phyloP scores from a whole-genome alignment of 2,888 invertebrate genomes.

The Hypolimnas misippus region DNA sequence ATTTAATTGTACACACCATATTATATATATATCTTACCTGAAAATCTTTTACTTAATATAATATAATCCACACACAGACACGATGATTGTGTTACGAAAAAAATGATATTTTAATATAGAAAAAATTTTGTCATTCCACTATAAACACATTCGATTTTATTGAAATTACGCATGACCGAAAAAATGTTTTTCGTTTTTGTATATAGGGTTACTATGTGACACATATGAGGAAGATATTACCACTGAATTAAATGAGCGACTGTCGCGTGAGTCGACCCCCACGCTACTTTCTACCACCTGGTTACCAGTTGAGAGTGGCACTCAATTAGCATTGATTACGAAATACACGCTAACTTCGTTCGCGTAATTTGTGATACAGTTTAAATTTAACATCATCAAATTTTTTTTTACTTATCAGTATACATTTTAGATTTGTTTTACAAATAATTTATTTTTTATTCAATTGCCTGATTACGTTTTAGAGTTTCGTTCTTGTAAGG shows the following conservation, averaged over 20 bases:
- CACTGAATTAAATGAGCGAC: conserved; percentile 16
- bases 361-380: neutral
- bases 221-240: conserved; percentile 15
- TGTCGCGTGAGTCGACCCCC: conserved; percentile 29
- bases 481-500: too few relatives aligned
- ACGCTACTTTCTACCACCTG: conserved; percentile 28
- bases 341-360: conserved; percentile 21
- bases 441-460: neutral
- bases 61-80: neutral
- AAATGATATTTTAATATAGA: neutral
- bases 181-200: neutral
- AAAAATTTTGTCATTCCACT: neutral
- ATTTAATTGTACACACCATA: neutral
- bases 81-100: too few relatives aligned
- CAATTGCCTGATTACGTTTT: too few relatives aligned
- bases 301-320: conserved; percentile 17
- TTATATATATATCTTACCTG: neutral
- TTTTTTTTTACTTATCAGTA: neutral
- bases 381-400: neutral
- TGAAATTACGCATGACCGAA: neutral
- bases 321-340: conserved; percentile 31
- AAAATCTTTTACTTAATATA: neutral
- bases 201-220: neutral
- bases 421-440: neutral
- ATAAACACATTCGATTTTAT: too few relatives aligned